phyloP scores from a whole-genome alignment of 1,140 invertebrate genomes.

The Ganaspis sp. region DNA sequence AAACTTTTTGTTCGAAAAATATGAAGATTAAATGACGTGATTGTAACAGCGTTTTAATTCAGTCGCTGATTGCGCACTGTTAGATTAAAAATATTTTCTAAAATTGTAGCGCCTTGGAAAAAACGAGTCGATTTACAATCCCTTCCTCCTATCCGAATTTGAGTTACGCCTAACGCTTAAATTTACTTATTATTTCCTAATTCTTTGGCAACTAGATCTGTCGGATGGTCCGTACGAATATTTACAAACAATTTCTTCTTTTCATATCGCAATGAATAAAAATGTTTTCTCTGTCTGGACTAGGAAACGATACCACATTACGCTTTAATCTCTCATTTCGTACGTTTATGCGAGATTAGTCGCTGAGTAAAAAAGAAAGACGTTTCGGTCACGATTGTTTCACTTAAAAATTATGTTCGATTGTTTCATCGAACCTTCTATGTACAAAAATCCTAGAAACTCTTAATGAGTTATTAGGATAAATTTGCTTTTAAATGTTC shows the following conservation, averaged over 20 bases:
- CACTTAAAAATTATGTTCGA: background rate
- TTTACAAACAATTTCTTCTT: constrained; percentile 49
- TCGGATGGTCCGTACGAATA: constrained; percentile 64
- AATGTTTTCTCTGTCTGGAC: constrained; percentile 49
- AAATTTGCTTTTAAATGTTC: background rate
- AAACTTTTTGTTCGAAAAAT: background rate
- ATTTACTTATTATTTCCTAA: constrained; percentile 56
- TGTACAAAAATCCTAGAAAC: background rate
- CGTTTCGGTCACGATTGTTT: constrained; percentile 17
- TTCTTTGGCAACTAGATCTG: constrained; percentile 72
- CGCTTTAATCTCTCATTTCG: constrained; percentile 28
- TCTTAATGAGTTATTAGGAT: background rate
- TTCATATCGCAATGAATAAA: constrained; percentile 47
- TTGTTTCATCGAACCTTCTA: constrained; percentile 22
- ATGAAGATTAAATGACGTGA: background rate
- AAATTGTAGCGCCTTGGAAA: constrained; percentile 37
- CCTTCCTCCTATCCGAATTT: constrained; percentile 30
- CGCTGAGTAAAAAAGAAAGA: constrained; percentile 30
- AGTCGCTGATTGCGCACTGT: background rate
- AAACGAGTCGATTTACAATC: constrained; percentile 26
- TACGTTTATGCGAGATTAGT: constrained; percentile 22
- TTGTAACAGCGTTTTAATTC: background rate
- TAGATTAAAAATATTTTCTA: background rate
- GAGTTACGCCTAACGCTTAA: constrained; percentile 42
- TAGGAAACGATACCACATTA: constrained; percentile 48